Evolutionary conservation across 2,888 invertebrate genomes (phyloP), one percentile per base, ranked within the genome.

Genomic region (Carterocephalus palaemon): DNA sequence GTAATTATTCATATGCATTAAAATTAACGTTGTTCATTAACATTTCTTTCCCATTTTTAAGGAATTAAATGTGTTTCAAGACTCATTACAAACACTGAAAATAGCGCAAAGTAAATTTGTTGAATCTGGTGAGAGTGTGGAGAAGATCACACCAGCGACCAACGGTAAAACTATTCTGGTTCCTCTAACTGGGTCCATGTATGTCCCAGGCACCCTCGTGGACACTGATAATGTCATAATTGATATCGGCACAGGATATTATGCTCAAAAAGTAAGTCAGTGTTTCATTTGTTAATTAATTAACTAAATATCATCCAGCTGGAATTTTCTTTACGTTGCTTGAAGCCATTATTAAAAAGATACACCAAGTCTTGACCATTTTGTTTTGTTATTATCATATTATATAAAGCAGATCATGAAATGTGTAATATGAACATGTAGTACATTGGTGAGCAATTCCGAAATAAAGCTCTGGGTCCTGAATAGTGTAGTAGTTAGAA

Each of bases 161-260:
- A 90, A 93, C 67, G 94, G 95, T 62, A 95, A 94, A 67, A 91
- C 93, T 46, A 93, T 98, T 55, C 85, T 99, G 10, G 97, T 99
- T 8, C 99, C 99, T 1, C 88, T 99, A 7, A 98, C 98, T 7
- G 95, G 96, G 61, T 98, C 98, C 62, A 97, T 99, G 94, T 99
- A 98, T 85, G 97, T 99, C 26, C 95, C 96, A 24, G 99, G 98
- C 1, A 91, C 91, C 60, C 88, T 99, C 47, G 89, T 91, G 49
- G 94, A 98, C 68, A 91, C 94, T 19, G 91, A 95, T 40, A 93
- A 93, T 73, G 96, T 98, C 39, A 89, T 98, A 17, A 94, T 99
- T 56, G 98, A 99, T 76, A 93, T 99, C 67, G 99, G 99, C 37
- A 98, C 99, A 38, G 97, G 98, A 52, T 99, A 99, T 77, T 99